A percentile compares a stretch with the other conserved stretches of the same genome.
These are phyloP conservation scores for Bombycilla garrulus DNA, from an alignment of 2,113 vertebrate genomes.

Conservation along the genomic window DNA sequence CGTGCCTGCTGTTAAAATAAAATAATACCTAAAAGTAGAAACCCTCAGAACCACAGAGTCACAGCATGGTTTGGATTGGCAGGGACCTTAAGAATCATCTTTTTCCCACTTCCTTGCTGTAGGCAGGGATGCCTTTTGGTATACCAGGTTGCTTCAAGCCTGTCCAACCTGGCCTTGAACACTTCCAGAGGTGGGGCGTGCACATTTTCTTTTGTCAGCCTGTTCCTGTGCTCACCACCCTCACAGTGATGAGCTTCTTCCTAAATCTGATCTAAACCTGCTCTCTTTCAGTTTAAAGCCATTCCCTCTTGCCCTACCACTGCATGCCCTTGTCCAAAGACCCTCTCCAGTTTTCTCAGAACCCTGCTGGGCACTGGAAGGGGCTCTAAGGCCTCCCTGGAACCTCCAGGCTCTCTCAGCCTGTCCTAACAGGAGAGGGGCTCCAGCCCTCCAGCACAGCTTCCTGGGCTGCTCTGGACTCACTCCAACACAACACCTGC, in stretches of 20 bases:
- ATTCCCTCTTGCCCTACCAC: neutral
- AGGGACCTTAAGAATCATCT: neutral
- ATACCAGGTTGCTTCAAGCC: neutral
- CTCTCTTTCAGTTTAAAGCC: neutral
- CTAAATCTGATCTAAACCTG: neutral
- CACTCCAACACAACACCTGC: neutral
- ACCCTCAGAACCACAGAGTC: neutral
- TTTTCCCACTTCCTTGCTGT: neutral
- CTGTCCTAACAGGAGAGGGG: neutral
- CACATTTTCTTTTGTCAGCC: neutral
- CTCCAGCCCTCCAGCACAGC: neutral
- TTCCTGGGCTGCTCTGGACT: neutral
- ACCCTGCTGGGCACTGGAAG: fast-evolving
- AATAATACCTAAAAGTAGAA: neutral
- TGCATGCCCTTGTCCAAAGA: neutral
- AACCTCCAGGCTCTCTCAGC: neutral
- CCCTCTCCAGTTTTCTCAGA: neutral
- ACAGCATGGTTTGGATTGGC: neutral
- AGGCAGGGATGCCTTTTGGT: neutral
- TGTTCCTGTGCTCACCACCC: neutral
- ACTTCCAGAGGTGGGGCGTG: neutral
- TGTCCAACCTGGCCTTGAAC: neutral
- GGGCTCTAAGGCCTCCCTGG: neutral
- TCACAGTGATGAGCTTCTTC: neutral
- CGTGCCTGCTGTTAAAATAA: neutral